Percentiles rank a stretch among this genome's conserved stretches.
phyloP scores from a whole-genome alignment of 2,113 vertebrate species.

The Phrynosoma platyrhinos region DNA sequence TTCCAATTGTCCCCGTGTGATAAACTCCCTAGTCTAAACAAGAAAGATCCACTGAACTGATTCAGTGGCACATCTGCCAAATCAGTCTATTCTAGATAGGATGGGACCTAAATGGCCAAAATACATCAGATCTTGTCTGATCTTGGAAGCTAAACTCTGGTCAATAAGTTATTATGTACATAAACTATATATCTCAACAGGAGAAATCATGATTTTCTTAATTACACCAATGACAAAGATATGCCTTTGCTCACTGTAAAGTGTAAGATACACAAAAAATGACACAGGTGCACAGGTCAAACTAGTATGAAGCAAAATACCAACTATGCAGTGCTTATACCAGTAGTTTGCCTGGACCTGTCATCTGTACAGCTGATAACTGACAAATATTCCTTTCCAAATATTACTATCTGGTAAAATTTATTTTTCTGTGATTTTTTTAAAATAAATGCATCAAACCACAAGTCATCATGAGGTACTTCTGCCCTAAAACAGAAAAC shows the following conservation, averaged over 20 bases:
- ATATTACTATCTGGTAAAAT: background rate
- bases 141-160: too few relatives aligned
- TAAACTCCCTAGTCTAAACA: too few relatives aligned
- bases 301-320: background rate
- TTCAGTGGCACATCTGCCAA: too few relatives aligned
- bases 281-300: background rate
- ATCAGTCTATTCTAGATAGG: too few relatives aligned
- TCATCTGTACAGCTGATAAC: background rate
- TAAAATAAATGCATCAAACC: background rate
- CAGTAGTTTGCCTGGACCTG: background rate
- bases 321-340: background rate
- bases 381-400: background rate
- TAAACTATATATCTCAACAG: slow-evolving; percentile 20
- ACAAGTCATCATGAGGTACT: background rate
- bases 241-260: background rate
- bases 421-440: background rate
- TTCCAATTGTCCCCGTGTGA: too few relatives aligned
- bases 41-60: too few relatives aligned
- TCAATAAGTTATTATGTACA: background rate
- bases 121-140: too few relatives aligned
- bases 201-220: slow-evolving; percentile 1
- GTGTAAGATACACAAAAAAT: background rate
- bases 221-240: background rate
- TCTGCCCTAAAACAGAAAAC: background rate
- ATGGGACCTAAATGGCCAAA: too few relatives aligned